A percentile compares a stretch with the other conserved stretches of the same genome.
phyloP scores from a whole-genome alignment of 2,888 invertebrate genomes.

The Acrobeloides nanus region DNA sequence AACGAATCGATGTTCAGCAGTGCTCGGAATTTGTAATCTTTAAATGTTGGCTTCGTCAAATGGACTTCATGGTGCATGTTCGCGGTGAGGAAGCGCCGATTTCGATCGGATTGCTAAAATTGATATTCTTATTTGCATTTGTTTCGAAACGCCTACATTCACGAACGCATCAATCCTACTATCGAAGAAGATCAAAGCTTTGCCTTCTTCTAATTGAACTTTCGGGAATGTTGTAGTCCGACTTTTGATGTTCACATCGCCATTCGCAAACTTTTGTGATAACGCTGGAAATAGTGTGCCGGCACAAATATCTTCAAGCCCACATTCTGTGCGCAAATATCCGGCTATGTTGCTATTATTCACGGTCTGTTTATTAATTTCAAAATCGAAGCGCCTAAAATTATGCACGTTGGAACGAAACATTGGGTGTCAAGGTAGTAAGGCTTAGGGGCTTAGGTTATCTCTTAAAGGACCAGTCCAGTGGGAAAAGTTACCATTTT shows the following conservation, averaged over 20 bases:
- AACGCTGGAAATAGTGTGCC: constrained; percentile 51
- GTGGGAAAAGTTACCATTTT: too few relatives aligned
- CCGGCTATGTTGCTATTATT: constrained; percentile 48
- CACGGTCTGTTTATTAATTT: constrained; percentile 42
- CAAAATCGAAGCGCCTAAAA: constrained; percentile 49
- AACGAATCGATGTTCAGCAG: constrained; percentile 49
- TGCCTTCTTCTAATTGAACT: constrained; percentile 41
- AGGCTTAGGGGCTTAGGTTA: too few relatives aligned
- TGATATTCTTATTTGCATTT: background rate
- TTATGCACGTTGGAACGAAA: too few relatives aligned
- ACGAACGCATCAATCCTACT: constrained; percentile 51
- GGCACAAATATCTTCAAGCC: constrained; percentile 47
- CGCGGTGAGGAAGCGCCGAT: constrained; percentile 48
- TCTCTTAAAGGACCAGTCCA: too few relatives aligned
- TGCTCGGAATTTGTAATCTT: constrained; percentile 44
- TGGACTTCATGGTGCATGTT: constrained; percentile 47
- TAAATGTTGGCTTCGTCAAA: constrained; percentile 41
- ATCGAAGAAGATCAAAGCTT: constrained; percentile 42
- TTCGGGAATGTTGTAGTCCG: constrained; percentile 47
- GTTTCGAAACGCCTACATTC: constrained; percentile 32
- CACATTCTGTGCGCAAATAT: constrained; percentile 49
- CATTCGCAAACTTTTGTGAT: constrained; percentile 41
- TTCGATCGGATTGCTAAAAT: constrained; percentile 46
- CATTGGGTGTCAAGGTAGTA: too few relatives aligned
- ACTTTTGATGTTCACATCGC: constrained; percentile 48